Evolutionary conservation across 2,797 vertebrate species (phyloP).

Genomic region (Anguilla marmorata): DNA sequence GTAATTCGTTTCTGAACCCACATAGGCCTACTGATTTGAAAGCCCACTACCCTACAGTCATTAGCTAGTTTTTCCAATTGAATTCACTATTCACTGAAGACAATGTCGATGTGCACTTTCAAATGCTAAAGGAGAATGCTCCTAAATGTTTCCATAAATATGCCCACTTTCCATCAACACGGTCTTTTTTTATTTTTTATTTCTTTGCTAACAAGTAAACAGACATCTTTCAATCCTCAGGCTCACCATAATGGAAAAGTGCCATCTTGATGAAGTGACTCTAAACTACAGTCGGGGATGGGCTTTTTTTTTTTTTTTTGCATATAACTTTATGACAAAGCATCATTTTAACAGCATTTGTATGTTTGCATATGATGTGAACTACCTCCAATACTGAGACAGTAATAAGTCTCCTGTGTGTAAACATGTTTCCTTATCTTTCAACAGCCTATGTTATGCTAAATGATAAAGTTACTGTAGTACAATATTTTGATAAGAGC

Average conservation of each 20-base stretch:
- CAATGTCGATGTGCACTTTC: no score
- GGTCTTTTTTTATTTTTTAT: background rate
- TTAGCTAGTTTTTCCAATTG: no score
- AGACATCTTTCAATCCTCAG: background rate
- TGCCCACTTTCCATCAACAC: background rate
- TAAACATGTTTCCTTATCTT: no score
- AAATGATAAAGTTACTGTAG: background rate
- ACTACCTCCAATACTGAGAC: background rate
- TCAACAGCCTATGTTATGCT: background rate
- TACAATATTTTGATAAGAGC: background rate
- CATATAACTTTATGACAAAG: no score
- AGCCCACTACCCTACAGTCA: no score
- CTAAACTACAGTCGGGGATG: background rate
- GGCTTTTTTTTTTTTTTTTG: no score
- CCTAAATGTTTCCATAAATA: background rate
- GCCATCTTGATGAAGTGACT: background rate
- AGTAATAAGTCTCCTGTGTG: no score
- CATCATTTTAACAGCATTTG: background rate
- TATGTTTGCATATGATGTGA: background rate
- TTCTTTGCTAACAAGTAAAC: background rate
- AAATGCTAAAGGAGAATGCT: no score
- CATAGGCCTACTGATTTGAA: no score
- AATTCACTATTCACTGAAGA: no score
- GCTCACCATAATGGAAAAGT: background rate
- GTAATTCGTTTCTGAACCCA: no score